Base-by-base conservation (phyloP, 2,113 vertebrate species). In the Sardina pilchardus region DNA sequence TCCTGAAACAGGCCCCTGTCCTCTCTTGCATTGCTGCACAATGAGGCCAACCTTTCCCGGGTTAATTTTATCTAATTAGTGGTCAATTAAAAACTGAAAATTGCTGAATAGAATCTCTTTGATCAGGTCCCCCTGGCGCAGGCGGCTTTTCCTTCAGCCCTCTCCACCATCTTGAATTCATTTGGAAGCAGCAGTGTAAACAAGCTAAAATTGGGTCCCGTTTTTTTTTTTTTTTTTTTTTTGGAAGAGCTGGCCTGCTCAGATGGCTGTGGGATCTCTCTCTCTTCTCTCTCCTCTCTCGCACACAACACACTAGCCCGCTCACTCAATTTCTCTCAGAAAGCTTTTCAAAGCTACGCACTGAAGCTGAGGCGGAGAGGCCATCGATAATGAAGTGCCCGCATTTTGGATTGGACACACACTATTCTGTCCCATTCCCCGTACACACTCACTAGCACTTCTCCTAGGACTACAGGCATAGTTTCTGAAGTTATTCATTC, bases 121-220 rank as follows among this genome's bases (percentile, higher is more conserved):
- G 96, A 97, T 96, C 95, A 93, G 88, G 92, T 44, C 91, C 91
- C 93, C 91, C 92, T 95, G 95, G 94, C 94, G 90, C 91, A 90
- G 90, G n/a, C 87, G 93, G 87, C 86, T 89, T 82, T 94, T 94
- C 92, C 93, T 94, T 91, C 92, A 93, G 93, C 93, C 93, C 93
- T 78, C 84, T 85, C 67, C 94, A 93, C 95, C 96, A 96, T 97
- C 95, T 97, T 97, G 96, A 97, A 96, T 96, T 96, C 91, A 96
- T 97, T 96, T 95, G 92, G 92, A 93, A 90, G 90, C 94, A 85
- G 90, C 93, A 95, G 94, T 94, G 94, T 96, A 96, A 96, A 96
- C 95, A 95, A 92, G 91, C 93, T 92, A 88, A 92, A 94, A 93
- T 93, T 94, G 90, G 92, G 91, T 91, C 91, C 92, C 93, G 93